Evolutionary conservation across 2,113 vertebrate species (phyloP).

Genomic region (Esox niger): DNA sequence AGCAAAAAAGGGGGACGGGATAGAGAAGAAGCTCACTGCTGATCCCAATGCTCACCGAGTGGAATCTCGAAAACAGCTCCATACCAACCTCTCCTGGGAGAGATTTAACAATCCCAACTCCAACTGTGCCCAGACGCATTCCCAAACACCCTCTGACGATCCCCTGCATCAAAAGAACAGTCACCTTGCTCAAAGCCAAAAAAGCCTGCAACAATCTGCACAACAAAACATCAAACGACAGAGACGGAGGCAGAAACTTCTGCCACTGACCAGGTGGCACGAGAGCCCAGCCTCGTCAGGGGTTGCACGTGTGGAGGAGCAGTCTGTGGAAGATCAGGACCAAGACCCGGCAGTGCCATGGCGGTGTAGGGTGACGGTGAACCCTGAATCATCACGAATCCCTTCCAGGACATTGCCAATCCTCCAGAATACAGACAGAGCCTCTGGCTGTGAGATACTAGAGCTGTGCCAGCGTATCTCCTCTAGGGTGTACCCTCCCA

Average conservation of each 20-base stretch:
- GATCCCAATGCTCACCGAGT: background rate
- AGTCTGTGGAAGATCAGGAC: background rate
- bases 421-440: constrained; percentile 2
- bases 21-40: background rate
- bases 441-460: constrained; percentile 5
- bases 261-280: constrained; percentile 14
- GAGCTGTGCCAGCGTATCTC: background rate
- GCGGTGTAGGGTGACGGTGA: constrained; percentile 16
- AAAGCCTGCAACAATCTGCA: background rate
- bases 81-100: background rate
- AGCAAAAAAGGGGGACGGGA: constrained; percentile 1
- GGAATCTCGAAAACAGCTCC: constrained; percentile 4
- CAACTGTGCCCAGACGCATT: constrained; percentile 11
- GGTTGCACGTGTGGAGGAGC: background rate
- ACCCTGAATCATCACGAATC: constrained; percentile 6
- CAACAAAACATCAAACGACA: background rate
- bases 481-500: constrained; percentile 3
- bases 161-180: constrained; percentile 18
- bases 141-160: constrained; percentile 5
- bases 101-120: constrained; percentile 8
- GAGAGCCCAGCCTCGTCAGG: constrained; percentile 9
- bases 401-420: constrained; percentile 1
- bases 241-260: background rate
- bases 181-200: constrained; percentile 8
- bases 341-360: constrained; percentile 8